Evolutionary conservation across 2,113 vertebrate species (phyloP), one percentile per base, ranked within the genome.

Genomic region (Spea bombifrons): DNA sequence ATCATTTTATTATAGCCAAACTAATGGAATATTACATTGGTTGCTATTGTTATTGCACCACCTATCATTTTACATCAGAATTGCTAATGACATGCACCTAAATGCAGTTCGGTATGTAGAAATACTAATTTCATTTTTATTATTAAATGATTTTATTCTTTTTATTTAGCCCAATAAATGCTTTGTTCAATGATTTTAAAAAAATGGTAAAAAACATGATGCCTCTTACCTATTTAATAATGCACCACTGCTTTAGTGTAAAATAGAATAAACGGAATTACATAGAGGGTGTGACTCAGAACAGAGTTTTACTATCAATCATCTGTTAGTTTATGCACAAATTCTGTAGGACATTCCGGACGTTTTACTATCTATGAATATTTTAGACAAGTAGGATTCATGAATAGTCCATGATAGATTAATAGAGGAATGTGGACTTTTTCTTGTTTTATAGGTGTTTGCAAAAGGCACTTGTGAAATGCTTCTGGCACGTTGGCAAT

Each of bases 231-330:
- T 88, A 75, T 88, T 90, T 91, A 90, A 92, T 90, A 87, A 90
- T 87, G 87, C 90, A 83, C 85, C 87, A 86, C 86, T 84, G 89
- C 85, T 90, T 90, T 88, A 83, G 69, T 85, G 85, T 90, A 90
- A 91, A 90, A 90, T 89, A 93, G 92, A 92, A 94, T 88, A 93
- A 92, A 93, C 92, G 91, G 89, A 92, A 92, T 92, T 90, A 91
- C 88, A 90, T 81, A 90, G 85, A 90, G 87, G 87, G 87, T 91
- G 89, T 87, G 92, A 92, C 89, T 92, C 83, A 82, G 86, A 89
- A 88, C 85, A 90, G 87, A 90, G 87, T 82, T 86, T 90, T 82
- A 73, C 90, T 88, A 94, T 94, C 92, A 90, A 94, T 94, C 93
- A 92, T 87, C 81, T 55, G 76, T 83, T 86, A 87, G 88, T 88